phyloP scores from a whole-genome alignment of 2,113 vertebrate species.

The Axis porcinus region DNA sequence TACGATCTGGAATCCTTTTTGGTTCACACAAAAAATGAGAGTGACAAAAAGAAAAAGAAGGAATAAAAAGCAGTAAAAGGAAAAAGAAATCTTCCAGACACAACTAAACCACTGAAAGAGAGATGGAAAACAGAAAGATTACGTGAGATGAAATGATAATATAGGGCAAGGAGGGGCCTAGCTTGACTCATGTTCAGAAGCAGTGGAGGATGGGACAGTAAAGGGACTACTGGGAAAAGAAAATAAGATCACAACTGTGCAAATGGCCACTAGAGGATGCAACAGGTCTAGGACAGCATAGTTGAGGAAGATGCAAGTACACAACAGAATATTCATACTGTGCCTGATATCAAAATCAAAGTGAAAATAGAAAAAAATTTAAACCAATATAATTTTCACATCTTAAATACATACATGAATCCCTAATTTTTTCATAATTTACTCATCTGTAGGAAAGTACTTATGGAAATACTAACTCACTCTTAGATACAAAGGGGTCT shows the following conservation, averaged over 20 bases:
- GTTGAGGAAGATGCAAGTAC: neutral
- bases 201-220: neutral
- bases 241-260: neutral
- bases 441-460: neutral
- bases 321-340: neutral
- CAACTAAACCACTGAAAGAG: neutral
- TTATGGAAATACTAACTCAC: neutral
- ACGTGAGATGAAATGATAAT: neutral
- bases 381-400: neutral
- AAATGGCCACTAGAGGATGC: neutral
- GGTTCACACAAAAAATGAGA: neutral
- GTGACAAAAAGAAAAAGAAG: neutral
- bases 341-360: conserved; percentile 4
- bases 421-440: neutral
- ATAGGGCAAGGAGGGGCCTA: neutral
- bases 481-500: neutral
- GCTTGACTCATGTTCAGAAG: neutral
- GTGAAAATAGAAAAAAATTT: neutral
- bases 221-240: neutral
- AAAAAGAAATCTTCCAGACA: neutral
- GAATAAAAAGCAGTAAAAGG: neutral
- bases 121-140: neutral
- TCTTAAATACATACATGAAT: neutral
- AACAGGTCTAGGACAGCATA: neutral
- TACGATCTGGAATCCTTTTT: neutral